These are phyloP conservation scores for Diorhabda carinulata DNA, from an alignment of 1,140 invertebrate genomes.

Conservation along the genomic window DNA sequence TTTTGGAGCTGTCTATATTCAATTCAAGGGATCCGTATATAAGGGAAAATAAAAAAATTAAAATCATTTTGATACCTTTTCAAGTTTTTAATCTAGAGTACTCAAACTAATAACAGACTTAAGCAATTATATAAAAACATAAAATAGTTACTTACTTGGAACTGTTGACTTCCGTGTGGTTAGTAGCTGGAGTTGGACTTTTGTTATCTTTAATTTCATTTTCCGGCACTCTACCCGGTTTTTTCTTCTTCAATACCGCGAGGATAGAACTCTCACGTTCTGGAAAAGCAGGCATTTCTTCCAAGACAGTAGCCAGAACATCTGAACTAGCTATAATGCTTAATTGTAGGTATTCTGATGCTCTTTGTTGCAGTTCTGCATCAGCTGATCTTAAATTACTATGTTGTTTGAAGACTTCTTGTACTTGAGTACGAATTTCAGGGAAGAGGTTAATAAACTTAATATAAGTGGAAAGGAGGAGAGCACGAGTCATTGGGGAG, in stretches of 20 bases:
- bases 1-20: too few relatives aligned
- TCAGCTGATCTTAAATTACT: slow-evolving; percentile 96
- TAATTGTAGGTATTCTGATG: slow-evolving; percentile 95
- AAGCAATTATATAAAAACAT: neutral
- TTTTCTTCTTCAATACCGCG: slow-evolving; percentile 97
- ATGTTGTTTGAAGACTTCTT: slow-evolving; percentile 93
- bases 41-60: too few relatives aligned
- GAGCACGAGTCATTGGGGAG: slow-evolving; percentile 90
- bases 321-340: slow-evolving; percentile 95
- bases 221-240: slow-evolving; percentile 84
- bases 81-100: too few relatives aligned
- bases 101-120: neutral
- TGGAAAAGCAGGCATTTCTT: slow-evolving; percentile 99
- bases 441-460: slow-evolving; percentile 99
- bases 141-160: slow-evolving; percentile 48
- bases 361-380: slow-evolving; percentile 96
- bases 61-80: too few relatives aligned
- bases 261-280: slow-evolving; percentile 97
- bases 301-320: slow-evolving; percentile 96
- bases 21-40: too few relatives aligned
- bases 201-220: slow-evolving; percentile 76
- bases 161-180: slow-evolving; percentile 59
- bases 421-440: slow-evolving; percentile 94
- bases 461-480: slow-evolving; percentile 96
- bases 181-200: slow-evolving; percentile 65